A percentile compares a stretch with the other conserved stretches of the same genome.
Conservation (phyloP, 2,888 invertebrate genomes). For the Scaptomyza cyrtandrae region DNA sequence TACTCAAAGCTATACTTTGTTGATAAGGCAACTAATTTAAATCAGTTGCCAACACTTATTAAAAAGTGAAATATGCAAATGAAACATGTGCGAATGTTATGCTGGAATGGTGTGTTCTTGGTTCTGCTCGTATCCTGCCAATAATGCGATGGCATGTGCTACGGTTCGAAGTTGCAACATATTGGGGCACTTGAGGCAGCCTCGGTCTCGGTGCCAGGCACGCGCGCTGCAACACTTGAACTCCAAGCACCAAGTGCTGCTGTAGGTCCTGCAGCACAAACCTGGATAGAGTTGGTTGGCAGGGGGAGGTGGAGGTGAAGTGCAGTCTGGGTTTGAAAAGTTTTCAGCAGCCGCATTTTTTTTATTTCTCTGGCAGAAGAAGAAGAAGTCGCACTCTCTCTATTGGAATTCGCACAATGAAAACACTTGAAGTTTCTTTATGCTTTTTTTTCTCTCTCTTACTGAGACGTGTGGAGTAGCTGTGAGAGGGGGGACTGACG, state of each 20-base stretch:
- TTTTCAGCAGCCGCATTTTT: constrained; percentile 48
- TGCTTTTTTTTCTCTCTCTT: constrained; percentile 12
- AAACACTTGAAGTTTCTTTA: constrained; percentile 65
- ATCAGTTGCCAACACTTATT: constrained; percentile 37
- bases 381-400: constrained; percentile 74
- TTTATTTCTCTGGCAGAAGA: constrained; percentile 5
- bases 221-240: constrained; percentile 74
- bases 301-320: constrained; percentile 5
- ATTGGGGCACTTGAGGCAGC: constrained; percentile 71
- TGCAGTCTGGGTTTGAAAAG: constrained; percentile 36
- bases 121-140: constrained; percentile 29
- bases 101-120: constrained; percentile 4
- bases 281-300: neutral
- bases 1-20: neutral
- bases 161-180: constrained; percentile 71
- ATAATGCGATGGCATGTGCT: constrained; percentile 66
- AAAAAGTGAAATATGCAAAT: constrained; percentile 29
- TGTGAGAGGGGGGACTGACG: constrained; percentile 2
- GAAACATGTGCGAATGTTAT: constrained; percentile 30
- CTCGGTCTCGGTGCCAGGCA: constrained; percentile 47
- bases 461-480: constrained; percentile 60
- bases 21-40: constrained; percentile 21
- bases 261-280: constrained; percentile 31
- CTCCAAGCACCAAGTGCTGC: constrained; percentile 63
- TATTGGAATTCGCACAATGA: constrained; percentile 77